phyloP scores from a whole-genome alignment of 2,113 vertebrate species.

The Megaceryle maxima region DNA sequence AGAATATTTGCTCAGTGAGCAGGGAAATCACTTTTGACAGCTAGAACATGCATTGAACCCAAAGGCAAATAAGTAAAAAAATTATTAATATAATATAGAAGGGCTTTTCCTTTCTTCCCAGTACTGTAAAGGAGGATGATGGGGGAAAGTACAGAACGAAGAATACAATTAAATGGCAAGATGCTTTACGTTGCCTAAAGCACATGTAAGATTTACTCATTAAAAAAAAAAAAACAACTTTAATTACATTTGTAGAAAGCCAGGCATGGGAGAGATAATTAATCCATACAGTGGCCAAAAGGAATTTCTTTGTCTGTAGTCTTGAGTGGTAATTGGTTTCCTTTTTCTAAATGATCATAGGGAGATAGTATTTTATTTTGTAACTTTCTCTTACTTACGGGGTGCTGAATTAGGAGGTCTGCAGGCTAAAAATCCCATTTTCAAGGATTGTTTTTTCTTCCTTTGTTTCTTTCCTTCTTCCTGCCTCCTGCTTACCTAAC shows the following conservation, averaged over 20 bases:
- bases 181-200: slow-evolving; percentile 46
- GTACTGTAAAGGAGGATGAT: background rate
- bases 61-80: background rate
- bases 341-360: background rate
- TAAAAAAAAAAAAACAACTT: background rate
- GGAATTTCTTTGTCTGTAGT: background rate
- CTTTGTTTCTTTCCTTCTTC: background rate
- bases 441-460: background rate
- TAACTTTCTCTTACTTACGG: background rate
- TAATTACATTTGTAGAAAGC: slow-evolving; percentile 23
- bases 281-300: background rate
- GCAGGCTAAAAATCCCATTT: background rate
- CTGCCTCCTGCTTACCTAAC: background rate
- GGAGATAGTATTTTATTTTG: background rate
- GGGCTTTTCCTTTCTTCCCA: slow-evolving; percentile 9
- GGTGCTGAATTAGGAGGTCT: background rate
- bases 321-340: background rate
- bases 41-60: slow-evolving; percentile 16
- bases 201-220: background rate
- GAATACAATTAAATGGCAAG: background rate
- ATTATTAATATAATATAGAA: background rate
- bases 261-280: background rate
- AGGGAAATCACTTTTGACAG: slow-evolving; percentile 61
- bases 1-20: slow-evolving; percentile 45
- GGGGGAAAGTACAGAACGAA: background rate